Conservation (phyloP, 2,113 vertebrate species). For the Pseudonaja textilis region DNA sequence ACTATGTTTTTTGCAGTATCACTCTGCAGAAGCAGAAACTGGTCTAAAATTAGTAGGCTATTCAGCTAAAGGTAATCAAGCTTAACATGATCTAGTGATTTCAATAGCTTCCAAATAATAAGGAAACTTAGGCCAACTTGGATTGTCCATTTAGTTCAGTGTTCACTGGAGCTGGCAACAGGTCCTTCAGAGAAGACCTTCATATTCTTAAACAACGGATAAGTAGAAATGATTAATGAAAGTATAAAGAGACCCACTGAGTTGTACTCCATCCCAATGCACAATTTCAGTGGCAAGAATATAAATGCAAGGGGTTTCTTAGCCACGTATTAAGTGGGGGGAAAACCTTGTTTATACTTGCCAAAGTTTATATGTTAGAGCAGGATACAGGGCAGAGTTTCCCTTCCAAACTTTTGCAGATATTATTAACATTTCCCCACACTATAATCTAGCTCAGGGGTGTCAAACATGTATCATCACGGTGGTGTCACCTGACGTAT, state of each 20-base stretch:
- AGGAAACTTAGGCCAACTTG: background rate
- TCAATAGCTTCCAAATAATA: background rate
- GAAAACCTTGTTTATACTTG: background rate
- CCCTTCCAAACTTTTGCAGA: background rate
- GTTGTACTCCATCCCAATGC: background rate
- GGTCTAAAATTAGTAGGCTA: background rate
- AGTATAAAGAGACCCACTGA: background rate
- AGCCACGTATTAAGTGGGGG: too few species aligned
- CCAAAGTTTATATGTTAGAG: background rate
- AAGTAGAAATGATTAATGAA: background rate
- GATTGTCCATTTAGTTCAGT: background rate
- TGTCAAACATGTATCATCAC: too few species aligned
- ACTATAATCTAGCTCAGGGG: background rate
- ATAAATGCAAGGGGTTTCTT: background rate
- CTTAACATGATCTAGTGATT: background rate
- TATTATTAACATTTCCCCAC: background rate
- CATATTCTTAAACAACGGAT: background rate
- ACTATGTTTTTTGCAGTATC: background rate
- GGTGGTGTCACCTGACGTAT: too few species aligned
- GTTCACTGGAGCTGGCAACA: background rate
- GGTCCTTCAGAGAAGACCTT: background rate
- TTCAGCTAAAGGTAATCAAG: background rate
- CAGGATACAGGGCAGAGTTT: background rate
- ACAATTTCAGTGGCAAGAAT: background rate
- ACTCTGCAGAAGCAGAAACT: background rate